phyloP scores from a whole-genome alignment of 2,797 vertebrate genomes.

The Phaenicophaeus curvirostris region DNA sequence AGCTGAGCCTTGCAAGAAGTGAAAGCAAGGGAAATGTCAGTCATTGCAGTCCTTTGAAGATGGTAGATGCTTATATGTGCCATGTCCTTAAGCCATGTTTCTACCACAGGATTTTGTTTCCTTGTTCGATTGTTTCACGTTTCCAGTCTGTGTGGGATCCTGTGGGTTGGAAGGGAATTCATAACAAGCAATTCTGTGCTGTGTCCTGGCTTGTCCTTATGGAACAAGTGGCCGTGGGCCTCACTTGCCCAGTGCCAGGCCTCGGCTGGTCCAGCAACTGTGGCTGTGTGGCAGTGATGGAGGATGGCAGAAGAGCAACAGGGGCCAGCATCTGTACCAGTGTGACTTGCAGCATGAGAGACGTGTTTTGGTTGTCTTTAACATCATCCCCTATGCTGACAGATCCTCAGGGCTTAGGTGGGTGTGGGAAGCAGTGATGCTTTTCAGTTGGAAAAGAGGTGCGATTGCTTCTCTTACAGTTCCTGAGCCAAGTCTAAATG shows the following conservation, averaged over 20 bases:
- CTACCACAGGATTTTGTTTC: neutral
- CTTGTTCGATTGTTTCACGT: neutral
- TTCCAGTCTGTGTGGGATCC: neutral
- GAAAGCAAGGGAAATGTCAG: neutral
- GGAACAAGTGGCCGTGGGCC: neutral
- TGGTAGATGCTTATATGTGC: neutral
- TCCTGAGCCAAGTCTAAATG: neutral
- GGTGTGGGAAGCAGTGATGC: neutral
- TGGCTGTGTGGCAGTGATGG: neutral
- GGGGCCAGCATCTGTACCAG: neutral
- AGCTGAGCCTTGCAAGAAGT: too few relatives aligned
- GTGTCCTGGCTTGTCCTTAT: neutral
- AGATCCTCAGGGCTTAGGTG: too few relatives aligned
- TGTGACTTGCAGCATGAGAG: neutral
- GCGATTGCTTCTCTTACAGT: neutral
- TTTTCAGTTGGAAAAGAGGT: neutral
- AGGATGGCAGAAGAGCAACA: neutral
- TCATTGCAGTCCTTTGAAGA: neutral
- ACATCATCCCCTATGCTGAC: fast-evolving
- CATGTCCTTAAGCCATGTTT: neutral
- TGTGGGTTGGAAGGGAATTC: neutral
- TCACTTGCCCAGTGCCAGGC: neutral
- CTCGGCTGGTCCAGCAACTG: fast-evolving
- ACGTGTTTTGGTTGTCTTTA: neutral
- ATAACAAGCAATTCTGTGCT: neutral